phyloP scores from a whole-genome alignment of 2,113 vertebrate species.

The Nestor notabilis region DNA sequence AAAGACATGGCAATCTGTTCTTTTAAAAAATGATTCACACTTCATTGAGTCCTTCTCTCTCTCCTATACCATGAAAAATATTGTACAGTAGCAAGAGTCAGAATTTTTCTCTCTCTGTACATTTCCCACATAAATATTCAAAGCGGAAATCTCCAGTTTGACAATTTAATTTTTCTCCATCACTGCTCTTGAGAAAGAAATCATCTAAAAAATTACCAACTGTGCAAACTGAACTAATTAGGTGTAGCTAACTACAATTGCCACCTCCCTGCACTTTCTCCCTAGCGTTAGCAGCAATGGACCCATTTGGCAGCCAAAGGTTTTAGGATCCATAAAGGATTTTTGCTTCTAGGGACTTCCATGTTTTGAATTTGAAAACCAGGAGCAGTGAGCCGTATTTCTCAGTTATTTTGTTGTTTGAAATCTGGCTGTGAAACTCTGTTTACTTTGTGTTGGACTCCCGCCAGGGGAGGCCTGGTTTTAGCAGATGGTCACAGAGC shows the following conservation, averaged over 20 bases:
- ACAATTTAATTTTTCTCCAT: not conserved
- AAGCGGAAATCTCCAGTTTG: not conserved
- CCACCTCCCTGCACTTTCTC: not conserved
- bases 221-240: not conserved
- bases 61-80: slow-evolving; percentile 29
- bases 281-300: not conserved
- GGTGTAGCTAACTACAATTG: not conserved
- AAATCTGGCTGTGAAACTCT: slow-evolving; percentile 63
- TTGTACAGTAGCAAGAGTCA: not conserved
- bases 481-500: slow-evolving; percentile 43
- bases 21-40: slow-evolving; percentile 56
- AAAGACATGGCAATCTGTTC: slow-evolving; percentile 64
- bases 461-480: slow-evolving; percentile 34
- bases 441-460: slow-evolving; percentile 34
- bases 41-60: slow-evolving; percentile 36
- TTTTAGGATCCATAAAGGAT: not conserved
- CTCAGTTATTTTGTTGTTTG: slow-evolving; percentile 51
- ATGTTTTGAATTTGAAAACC: not conserved
- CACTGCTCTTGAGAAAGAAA: not conserved
- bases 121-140: not conserved
- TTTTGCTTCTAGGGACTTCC: slow-evolving; percentile 6
- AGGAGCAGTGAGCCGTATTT: slow-evolving; percentile 35
- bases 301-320: not conserved
- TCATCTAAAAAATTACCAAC: not conserved
- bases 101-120: not conserved